Percentiles rank a stretch among this genome's conserved stretches.
Conservation (phyloP, 2,888 invertebrate species). For the Catotricha subobsoleta region DNA sequence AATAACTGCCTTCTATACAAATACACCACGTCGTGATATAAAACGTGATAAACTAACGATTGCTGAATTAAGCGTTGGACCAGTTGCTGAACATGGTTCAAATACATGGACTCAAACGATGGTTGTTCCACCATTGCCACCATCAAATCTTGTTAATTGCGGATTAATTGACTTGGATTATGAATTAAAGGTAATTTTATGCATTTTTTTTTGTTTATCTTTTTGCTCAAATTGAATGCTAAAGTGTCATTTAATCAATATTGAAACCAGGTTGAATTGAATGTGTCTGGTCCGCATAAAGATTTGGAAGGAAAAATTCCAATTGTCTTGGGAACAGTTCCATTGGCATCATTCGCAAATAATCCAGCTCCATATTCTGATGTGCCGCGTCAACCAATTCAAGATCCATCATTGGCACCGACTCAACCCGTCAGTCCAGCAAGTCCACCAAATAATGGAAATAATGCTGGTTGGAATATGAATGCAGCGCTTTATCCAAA, state of each 20-base stretch:
- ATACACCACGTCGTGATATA: conserved; percentile 40
- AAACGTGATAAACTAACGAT: conserved; percentile 39
- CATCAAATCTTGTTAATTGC: conserved; percentile 58
- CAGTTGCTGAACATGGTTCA: conserved; percentile 39
- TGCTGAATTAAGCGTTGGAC: conserved; percentile 45
- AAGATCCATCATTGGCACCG: conserved; percentile 26
- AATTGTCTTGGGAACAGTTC: conserved; percentile 58
- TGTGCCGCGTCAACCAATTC: conserved; percentile 18
- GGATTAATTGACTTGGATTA: conserved; percentile 59
- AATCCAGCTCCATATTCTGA: conserved; percentile 22
- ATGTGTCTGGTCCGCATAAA: conserved; percentile 44
- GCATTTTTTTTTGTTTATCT: not conserved
- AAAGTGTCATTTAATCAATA: not conserved
- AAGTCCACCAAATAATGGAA: conserved; percentile 24
- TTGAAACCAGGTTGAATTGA: conserved; percentile 36
- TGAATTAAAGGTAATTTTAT: conserved; percentile 40
- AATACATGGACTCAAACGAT: conserved; percentile 45
- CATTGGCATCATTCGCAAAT: conserved; percentile 35
- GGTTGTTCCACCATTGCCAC: conserved; percentile 55
- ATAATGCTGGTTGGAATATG: conserved; percentile 25
- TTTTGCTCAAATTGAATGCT: not conserved
- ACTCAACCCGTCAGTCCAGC: conserved; percentile 29
- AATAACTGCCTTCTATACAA: conserved; percentile 41
- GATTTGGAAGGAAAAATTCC: conserved; percentile 46
- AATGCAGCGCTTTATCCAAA: conserved; percentile 29